A percentile compares a stretch with the other conserved stretches of the same genome.
Conservation (phyloP, 2,888 invertebrate species). For the Zeuzera pyrina region DNA sequence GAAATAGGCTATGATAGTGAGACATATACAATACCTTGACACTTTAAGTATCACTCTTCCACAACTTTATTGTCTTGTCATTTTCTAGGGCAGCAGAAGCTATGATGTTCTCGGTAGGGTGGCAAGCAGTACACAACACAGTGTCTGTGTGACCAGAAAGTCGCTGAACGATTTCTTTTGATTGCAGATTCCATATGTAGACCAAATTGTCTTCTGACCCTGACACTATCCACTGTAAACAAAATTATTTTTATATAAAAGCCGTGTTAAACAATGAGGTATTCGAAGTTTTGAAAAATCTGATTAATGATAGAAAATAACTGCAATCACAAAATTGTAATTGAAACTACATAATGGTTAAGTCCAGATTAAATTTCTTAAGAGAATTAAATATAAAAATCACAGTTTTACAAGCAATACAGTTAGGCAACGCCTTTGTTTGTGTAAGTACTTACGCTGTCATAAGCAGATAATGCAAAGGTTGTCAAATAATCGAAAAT, state of each 20-base stretch:
- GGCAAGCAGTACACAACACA: constrained; percentile 98
- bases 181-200: constrained; percentile 99
- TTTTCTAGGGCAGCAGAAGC: constrained; percentile 98
- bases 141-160: constrained; percentile 96
- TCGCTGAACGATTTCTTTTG: constrained; percentile 99
- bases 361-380: no score
- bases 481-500: no score
- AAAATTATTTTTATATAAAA: background rate
- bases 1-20: no score
- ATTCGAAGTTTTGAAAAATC: background rate
- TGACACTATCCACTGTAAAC: constrained; percentile 96
- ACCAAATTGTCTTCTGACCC: constrained; percentile 99
- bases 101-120: constrained; percentile 99
- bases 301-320: constrained; percentile 3
- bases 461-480: no score
- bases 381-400: no score
- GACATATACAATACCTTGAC: no score
- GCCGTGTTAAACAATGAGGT: background rate
- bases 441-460: no score
- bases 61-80: constrained; percentile 98
- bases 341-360: background rate
- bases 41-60: constrained; percentile 94
- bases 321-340: constrained; percentile 1
- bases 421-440: no score
- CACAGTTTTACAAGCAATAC: no score